Evolutionary conservation across 1,140 invertebrate genomes (phyloP).

Genomic region (Metopolophium dirhodum): DNA sequence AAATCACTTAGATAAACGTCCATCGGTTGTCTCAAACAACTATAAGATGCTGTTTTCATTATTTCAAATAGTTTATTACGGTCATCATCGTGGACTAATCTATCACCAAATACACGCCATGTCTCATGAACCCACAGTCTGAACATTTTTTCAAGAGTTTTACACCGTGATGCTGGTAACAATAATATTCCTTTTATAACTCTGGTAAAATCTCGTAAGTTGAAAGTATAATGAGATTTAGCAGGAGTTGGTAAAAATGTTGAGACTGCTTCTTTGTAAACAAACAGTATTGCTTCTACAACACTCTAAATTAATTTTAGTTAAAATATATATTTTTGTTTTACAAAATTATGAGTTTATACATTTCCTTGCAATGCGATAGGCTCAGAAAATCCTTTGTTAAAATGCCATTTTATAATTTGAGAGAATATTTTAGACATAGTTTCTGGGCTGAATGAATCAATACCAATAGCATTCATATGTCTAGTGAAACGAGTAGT

Average conservation of each 20-base stretch:
- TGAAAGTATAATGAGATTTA: constrained; percentile 92
- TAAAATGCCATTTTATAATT: constrained; percentile 90
- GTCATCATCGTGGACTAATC: constrained; percentile 79
- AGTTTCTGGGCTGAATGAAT: constrained; percentile 87
- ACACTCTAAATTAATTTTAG: constrained; percentile 68
- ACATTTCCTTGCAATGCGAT: constrained; percentile 53
- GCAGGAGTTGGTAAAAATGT: constrained; percentile 83
- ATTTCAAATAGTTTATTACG: constrained; percentile 78
- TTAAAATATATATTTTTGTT: neutral
- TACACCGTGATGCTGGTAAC: constrained; percentile 76
- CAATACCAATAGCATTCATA: constrained; percentile 83
- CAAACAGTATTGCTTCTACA: constrained; percentile 79
- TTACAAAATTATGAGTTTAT: neutral
- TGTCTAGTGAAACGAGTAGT: constrained; percentile 83
- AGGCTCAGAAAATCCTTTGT: constrained; percentile 76
- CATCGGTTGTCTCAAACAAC: constrained; percentile 78
- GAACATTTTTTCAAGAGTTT: constrained; percentile 80
- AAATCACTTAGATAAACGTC: constrained; percentile 77
- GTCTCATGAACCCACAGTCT: constrained; percentile 92
- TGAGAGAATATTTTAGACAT: constrained; percentile 86
- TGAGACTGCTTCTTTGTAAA: constrained; percentile 78
- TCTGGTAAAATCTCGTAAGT: constrained; percentile 83
- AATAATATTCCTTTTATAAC: constrained; percentile 80
- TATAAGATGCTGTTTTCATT: constrained; percentile 74
- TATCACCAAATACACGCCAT: constrained; percentile 90